Conservation (phyloP, 64 coral and sea anemone genomes). For the Orbicella faveolata region DNA sequence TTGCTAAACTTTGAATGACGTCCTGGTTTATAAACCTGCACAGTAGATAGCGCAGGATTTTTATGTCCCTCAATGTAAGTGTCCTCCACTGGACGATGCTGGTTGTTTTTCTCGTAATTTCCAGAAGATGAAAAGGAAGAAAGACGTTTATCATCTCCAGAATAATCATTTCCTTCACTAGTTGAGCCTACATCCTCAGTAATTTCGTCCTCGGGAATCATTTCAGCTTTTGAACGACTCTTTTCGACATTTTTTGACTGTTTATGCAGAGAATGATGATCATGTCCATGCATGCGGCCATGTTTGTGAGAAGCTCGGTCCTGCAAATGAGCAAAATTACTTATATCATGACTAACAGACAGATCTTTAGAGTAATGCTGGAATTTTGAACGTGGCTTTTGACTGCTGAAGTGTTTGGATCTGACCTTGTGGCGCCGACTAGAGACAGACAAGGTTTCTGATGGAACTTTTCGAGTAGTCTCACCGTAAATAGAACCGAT, state of each 20-base stretch:
- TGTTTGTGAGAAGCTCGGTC: not conserved
- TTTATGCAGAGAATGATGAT: not conserved
- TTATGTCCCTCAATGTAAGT: not conserved
- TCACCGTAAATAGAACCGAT: too few relatives aligned
- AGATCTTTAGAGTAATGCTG: not conserved
- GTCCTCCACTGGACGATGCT: not conserved
- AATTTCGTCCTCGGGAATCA: not conserved
- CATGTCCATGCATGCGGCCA: not conserved
- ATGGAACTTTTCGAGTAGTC: not conserved
- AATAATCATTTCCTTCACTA: not conserved
- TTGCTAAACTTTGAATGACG: not conserved
- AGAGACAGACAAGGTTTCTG: not conserved
- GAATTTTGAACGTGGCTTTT: not conserved
- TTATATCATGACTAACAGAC: not conserved
- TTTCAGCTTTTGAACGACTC: not conserved
- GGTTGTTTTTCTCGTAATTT: not conserved
- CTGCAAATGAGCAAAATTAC: constrained; percentile 18
- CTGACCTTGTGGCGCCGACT: not conserved
- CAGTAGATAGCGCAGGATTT: not conserved
- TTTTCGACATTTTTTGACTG: not conserved
- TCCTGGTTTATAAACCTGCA: not conserved
- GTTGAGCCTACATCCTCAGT: not conserved
- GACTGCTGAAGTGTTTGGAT: not conserved
- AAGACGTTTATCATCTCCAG: not conserved
- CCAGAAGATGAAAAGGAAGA: not conserved